phyloP scores from a whole-genome alignment of 2,888 invertebrate genomes.

The Lapara coniferarum region DNA sequence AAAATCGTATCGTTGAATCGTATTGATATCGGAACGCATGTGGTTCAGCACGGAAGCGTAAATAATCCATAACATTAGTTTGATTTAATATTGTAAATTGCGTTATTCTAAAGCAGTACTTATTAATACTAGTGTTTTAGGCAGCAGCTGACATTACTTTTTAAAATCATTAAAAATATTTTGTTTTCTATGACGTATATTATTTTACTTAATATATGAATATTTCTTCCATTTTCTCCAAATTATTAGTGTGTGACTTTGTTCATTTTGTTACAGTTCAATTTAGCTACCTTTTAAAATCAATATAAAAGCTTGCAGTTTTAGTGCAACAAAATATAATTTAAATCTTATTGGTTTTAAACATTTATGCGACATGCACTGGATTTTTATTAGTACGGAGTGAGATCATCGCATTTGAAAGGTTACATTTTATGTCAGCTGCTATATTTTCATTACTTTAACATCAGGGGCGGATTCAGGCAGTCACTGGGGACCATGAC shows the following conservation, averaged over 20 bases:
- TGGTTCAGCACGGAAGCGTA: too few relatives aligned
- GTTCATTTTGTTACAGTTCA: too few relatives aligned
- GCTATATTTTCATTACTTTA: constrained; percentile 14
- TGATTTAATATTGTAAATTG: constrained; percentile 1
- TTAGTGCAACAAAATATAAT: too few relatives aligned
- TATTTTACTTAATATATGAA: too few relatives aligned
- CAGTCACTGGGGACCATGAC: constrained; percentile 9
- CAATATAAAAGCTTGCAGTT: too few relatives aligned
- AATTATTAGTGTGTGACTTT: too few relatives aligned
- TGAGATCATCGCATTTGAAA: background rate
- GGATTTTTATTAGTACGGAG: background rate
- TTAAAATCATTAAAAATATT: too few relatives aligned
- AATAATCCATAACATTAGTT: constrained; percentile 4
- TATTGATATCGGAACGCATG: too few relatives aligned
- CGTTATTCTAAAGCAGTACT: constrained; percentile 8
- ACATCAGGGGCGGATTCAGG: background rate
- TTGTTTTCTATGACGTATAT: background rate
- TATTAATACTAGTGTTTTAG: constrained; percentile 16
- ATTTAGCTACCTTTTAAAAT: too few relatives aligned
- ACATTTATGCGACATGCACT: background rate
- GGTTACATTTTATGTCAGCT: background rate
- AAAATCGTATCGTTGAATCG: too few relatives aligned
- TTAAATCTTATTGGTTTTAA: too few relatives aligned
- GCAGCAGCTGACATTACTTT: constrained; percentile 6
- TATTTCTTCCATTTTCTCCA: too few relatives aligned